A percentile compares a stretch with the other conserved stretches of the same genome.
phyloP scores from a whole-genome alignment of 2,797 vertebrate genomes.

The Tapera naevia region DNA sequence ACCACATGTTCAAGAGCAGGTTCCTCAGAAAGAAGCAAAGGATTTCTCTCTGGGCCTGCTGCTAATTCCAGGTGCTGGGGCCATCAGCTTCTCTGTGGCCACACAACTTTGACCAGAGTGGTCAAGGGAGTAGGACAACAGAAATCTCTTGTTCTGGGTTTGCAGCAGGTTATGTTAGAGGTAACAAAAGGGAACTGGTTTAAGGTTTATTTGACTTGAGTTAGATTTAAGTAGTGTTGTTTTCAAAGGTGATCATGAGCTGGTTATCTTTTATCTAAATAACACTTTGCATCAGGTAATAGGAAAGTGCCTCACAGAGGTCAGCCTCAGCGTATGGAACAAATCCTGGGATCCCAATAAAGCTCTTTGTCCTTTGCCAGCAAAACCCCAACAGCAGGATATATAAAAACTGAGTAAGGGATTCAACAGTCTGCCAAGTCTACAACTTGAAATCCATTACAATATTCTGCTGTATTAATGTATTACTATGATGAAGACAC shows the following conservation, averaged over 20 bases:
- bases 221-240: background rate
- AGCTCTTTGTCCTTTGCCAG: slow-evolving; percentile 25
- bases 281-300: background rate
- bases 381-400: slow-evolving; percentile 9
- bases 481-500: background rate
- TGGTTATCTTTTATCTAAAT: background rate
- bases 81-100: background rate
- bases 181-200: background rate
- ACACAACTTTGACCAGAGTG: background rate
- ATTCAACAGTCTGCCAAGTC: background rate
- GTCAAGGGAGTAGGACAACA: background rate
- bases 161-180: background rate
- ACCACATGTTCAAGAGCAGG: background rate
- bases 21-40: slow-evolving; percentile 11
- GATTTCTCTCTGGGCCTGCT: slow-evolving; percentile 16
- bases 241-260: background rate
- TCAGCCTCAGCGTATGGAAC: slow-evolving; percentile 28
- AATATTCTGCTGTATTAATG: background rate
- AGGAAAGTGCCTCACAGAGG: slow-evolving; percentile 30
- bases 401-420: background rate
- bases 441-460: background rate
- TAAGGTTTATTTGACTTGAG: background rate
- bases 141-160: background rate
- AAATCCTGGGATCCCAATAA: background rate
- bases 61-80: background rate